Evolutionary conservation across 2,888 invertebrate genomes (phyloP).

Genomic region (Tenodera sinensis): DNA sequence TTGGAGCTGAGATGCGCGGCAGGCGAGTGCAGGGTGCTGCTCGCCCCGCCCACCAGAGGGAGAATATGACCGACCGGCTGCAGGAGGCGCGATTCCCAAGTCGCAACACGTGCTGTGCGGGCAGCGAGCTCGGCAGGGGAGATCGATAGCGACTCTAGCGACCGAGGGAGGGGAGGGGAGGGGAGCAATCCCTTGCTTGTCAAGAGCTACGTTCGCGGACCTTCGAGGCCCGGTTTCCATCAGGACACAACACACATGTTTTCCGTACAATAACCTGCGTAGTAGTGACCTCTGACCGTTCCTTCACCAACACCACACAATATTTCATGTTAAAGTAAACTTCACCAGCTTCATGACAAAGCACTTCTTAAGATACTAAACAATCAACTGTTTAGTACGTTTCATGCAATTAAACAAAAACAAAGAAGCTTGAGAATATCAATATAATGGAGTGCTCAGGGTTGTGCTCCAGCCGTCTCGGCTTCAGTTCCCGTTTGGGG

Average conservation of each 20-base stretch:
- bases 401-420: too few relatives aligned
- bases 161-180: neutral
- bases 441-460: too few relatives aligned
- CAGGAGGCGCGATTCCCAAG: constrained; percentile 11
- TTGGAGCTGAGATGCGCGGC: too few relatives aligned
- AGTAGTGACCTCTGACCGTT: too few relatives aligned
- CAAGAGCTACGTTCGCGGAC: neutral
- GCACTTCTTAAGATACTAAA: too few relatives aligned
- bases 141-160: constrained; percentile 4
- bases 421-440: too few relatives aligned
- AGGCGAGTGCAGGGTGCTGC: neutral
- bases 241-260: neutral
- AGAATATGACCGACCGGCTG: constrained; percentile 1
- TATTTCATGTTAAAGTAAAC: too few relatives aligned
- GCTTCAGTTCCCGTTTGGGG: too few relatives aligned
- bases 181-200: neutral
- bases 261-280: neutral
- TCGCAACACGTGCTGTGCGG: constrained; percentile 13
- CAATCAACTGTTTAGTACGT: too few relatives aligned
- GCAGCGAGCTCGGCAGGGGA: constrained; percentile 10
- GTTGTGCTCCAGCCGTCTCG: too few relatives aligned
- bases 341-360: too few relatives aligned
- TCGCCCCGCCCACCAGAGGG: neutral
- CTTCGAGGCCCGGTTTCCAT: neutral
- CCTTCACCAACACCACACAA: too few relatives aligned